A percentile compares a stretch with the other conserved stretches of the same genome.
Evolutionary conservation across 2,888 invertebrate species (phyloP).

Genomic region (Pseudeuparius sepicola): DNA sequence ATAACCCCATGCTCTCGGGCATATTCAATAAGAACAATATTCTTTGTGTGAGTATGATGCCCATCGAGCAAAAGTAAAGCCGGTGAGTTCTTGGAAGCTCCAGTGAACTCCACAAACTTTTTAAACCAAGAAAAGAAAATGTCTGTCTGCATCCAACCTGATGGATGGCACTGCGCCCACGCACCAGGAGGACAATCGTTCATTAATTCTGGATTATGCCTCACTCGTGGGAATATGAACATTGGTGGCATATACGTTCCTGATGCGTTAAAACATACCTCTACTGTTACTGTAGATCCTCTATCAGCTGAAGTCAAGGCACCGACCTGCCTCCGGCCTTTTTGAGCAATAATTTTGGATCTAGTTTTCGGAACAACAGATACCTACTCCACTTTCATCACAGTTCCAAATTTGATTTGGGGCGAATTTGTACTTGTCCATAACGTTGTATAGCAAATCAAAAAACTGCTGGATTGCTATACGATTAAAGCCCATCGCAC

Average conservation of each 20-base stretch:
- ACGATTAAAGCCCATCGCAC: slow-evolving; percentile 31
- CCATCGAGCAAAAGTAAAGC: slow-evolving; percentile 16
- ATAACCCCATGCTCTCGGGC: slow-evolving; percentile 18
- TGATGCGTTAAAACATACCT: slow-evolving; percentile 23
- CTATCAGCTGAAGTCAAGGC: slow-evolving; percentile 23
- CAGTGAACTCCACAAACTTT: slow-evolving; percentile 13
- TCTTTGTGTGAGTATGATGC: slow-evolving; percentile 12
- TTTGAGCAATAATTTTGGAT: slow-evolving; percentile 22
- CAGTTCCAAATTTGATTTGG: slow-evolving; percentile 24
- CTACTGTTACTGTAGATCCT: slow-evolving; percentile 23
- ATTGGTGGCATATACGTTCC: slow-evolving; percentile 23
- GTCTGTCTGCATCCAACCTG: slow-evolving; percentile 15
- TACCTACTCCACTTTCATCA: slow-evolving; percentile 31
- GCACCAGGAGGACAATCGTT: slow-evolving; percentile 21
- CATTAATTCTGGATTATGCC: slow-evolving; percentile 22
- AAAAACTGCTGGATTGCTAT: slow-evolving; percentile 22
- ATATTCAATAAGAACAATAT: neutral
- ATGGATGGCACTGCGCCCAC: slow-evolving; percentile 12
- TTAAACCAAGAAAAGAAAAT: slow-evolving; percentile 16
- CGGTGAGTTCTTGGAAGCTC: slow-evolving; percentile 8
- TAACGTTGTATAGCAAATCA: slow-evolving; percentile 21
- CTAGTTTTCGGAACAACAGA: slow-evolving; percentile 24
- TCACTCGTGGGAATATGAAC: slow-evolving; percentile 11
- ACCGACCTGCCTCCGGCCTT: slow-evolving; percentile 24
- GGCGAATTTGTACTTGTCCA: slow-evolving; percentile 26